Percentiles rank a stretch among this genome's conserved stretches.
Conservation (phyloP, 2,113 vertebrate species). For the Brachyhypopomus occidentalis region DNA sequence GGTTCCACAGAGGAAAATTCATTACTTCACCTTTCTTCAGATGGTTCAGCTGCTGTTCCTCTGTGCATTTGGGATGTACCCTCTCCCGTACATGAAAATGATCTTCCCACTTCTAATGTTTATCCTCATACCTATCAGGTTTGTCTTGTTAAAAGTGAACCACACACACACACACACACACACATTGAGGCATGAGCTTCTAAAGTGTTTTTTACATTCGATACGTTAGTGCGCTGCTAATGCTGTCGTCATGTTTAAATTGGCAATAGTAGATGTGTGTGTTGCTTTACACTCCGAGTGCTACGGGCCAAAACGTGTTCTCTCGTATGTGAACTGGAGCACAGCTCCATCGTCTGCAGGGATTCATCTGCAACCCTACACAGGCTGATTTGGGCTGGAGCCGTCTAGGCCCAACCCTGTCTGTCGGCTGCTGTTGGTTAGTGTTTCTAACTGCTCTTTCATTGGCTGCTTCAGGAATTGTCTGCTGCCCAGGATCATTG, state of each 20-base stretch:
- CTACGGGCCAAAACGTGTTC: no score
- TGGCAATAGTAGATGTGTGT: no score
- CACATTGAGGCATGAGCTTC: neutral
- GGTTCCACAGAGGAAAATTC: slow-evolving; percentile 98
- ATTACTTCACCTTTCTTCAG: slow-evolving; percentile 98
- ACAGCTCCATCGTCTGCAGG: no score
- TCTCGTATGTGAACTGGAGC: no score
- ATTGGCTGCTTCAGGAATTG: slow-evolving; percentile 84
- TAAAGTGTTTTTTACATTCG: no score
- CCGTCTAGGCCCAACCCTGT: neutral
- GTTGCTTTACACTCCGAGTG: no score
- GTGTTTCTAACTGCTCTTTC: neutral
- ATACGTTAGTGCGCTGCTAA: no score
- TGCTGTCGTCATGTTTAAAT: no score
- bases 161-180: slow-evolving; percentile 80
- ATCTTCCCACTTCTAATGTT: slow-evolving; percentile 98
- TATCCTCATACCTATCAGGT: slow-evolving; percentile 96
- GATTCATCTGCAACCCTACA: no score
- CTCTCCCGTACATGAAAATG: slow-evolving; percentile 99
- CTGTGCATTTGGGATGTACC: slow-evolving; percentile 94
- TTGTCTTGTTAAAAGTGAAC: slow-evolving; percentile 63
- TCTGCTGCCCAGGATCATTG: slow-evolving; percentile 93
- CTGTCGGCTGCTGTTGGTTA: neutral
- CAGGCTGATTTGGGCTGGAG: no score
- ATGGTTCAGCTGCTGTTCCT: slow-evolving; percentile 93